These are phyloP conservation scores for Plagodis dolabraria DNA, from an alignment of 2,888 invertebrate species.

Conservation along the genomic window DNA sequence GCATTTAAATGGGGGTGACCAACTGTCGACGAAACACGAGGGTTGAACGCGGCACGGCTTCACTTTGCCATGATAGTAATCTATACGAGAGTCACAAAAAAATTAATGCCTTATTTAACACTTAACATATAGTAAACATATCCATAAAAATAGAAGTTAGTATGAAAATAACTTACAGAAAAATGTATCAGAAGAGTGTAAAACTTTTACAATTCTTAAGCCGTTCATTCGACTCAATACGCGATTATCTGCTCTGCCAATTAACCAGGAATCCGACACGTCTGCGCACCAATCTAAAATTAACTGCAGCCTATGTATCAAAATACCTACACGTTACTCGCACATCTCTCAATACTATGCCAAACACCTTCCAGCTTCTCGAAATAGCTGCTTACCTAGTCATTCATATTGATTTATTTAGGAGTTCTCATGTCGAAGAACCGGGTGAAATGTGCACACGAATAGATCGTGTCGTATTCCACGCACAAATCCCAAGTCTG, in stretches of 20 bases:
- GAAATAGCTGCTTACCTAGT: slow-evolving; percentile 75
- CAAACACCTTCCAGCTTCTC: slow-evolving; percentile 84
- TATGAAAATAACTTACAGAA: slow-evolving; percentile 15
- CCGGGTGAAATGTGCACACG: slow-evolving; percentile 43
- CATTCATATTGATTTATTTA: slow-evolving; percentile 77
- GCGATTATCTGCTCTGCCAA: slow-evolving; percentile 80
- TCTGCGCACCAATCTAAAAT: slow-evolving; percentile 84
- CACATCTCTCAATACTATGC: slow-evolving; percentile 84
- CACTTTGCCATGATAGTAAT: slow-evolving; percentile 79
- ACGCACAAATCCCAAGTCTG: slow-evolving; percentile 35
- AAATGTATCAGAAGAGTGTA: slow-evolving; percentile 16
- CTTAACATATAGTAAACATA: slow-evolving; percentile 51
- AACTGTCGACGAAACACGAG: slow-evolving; percentile 80
- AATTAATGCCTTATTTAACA: slow-evolving; percentile 80
- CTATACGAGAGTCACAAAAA: slow-evolving; percentile 77
- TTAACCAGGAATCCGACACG: slow-evolving; percentile 83
- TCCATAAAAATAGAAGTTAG: slow-evolving; percentile 8
- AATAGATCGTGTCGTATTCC: slow-evolving; percentile 45
- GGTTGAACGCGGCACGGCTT: slow-evolving; percentile 76
- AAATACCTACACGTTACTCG: slow-evolving; percentile 83
- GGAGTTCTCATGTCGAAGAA: slow-evolving; percentile 51
- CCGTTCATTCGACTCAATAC: slow-evolving; percentile 60
- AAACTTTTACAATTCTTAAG: slow-evolving; percentile 34
- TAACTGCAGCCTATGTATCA: slow-evolving; percentile 85
- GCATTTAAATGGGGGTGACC: slow-evolving; percentile 82